Evolutionary conservation across 2,113 vertebrate genomes (phyloP).

Genomic region (Camelus bactrianus): DNA sequence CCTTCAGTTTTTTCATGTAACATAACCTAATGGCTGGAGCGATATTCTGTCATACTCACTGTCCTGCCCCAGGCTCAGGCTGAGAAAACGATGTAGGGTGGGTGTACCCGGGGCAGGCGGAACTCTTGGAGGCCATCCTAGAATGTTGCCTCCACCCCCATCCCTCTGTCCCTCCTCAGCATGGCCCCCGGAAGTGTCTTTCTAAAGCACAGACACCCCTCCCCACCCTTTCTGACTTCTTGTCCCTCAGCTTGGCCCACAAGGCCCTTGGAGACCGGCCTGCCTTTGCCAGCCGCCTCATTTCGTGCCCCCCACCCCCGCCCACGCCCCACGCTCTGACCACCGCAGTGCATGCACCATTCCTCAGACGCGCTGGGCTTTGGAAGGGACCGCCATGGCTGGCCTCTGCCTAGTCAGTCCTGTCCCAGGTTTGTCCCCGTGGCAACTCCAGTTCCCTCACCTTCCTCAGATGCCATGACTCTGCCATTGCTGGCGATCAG

Average conservation of each 20-base stretch:
- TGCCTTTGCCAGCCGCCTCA: background rate
- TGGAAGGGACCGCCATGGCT: background rate
- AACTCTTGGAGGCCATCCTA: background rate
- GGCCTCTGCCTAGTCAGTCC: background rate
- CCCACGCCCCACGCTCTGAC: background rate
- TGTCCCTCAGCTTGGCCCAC: background rate
- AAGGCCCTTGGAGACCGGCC: background rate
- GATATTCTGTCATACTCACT: background rate
- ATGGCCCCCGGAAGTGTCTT: background rate
- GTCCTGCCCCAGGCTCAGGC: accelerated
- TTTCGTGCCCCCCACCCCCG: background rate
- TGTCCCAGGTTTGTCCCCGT: background rate
- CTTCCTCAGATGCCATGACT: background rate
- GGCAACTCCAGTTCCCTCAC: background rate
- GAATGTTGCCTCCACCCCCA: background rate
- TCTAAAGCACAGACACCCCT: background rate
- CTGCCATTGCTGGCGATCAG: background rate
- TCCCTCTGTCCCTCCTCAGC: background rate
- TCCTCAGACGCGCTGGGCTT: background rate
- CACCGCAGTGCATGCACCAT: accelerated
- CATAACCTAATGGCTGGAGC: too few species aligned
- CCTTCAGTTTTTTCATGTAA: background rate
- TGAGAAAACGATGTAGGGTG: background rate
- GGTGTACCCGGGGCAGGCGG: too few species aligned
- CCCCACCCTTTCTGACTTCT: background rate